A percentile compares a stretch with the other conserved stretches of the same genome.
phyloP scores from a whole-genome alignment of 2,888 invertebrate species.

The Troides oblongomaculatus region DNA sequence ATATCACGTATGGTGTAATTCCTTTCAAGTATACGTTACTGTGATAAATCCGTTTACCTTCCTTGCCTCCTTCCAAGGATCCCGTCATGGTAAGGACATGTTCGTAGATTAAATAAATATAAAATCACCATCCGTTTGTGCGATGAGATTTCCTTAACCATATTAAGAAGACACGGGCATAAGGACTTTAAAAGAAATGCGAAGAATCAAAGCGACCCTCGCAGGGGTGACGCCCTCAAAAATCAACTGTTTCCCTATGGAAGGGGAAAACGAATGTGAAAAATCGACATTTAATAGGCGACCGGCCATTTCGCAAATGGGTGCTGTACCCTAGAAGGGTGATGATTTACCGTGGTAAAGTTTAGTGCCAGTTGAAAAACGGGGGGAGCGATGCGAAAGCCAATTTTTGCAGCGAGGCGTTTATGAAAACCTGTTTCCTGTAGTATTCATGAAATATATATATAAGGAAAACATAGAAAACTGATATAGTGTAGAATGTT shows the following conservation, averaged over 20 bases:
- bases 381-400: constrained; percentile 35
- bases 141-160: neutral
- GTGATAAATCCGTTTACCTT: too few relatives aligned
- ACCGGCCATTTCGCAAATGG: constrained; percentile 61
- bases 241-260: constrained; percentile 49
- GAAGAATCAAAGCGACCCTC: constrained; percentile 31
- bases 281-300: constrained; percentile 77
- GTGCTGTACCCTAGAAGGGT: constrained; percentile 44
- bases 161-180: constrained; percentile 13
- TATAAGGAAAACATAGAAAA: too few relatives aligned
- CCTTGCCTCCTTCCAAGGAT: too few relatives aligned
- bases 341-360: constrained; percentile 48
- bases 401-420: constrained; percentile 36
- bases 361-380: constrained; percentile 31
- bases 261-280: constrained; percentile 59
- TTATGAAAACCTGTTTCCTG: constrained; percentile 16
- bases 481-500: too few relatives aligned
- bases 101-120: too few relatives aligned
- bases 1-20: too few relatives aligned
- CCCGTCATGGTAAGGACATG: too few relatives aligned
- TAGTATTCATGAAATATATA: neutral
- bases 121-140: too few relatives aligned
- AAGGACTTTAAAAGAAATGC: constrained; percentile 37
- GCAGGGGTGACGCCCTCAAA: constrained; percentile 41
- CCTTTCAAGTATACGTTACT: too few relatives aligned